Percentiles rank a stretch among this genome's conserved stretches.
Evolutionary conservation across 1,140 invertebrate genomes (phyloP).

Genomic region (Microplitis mediator): DNA sequence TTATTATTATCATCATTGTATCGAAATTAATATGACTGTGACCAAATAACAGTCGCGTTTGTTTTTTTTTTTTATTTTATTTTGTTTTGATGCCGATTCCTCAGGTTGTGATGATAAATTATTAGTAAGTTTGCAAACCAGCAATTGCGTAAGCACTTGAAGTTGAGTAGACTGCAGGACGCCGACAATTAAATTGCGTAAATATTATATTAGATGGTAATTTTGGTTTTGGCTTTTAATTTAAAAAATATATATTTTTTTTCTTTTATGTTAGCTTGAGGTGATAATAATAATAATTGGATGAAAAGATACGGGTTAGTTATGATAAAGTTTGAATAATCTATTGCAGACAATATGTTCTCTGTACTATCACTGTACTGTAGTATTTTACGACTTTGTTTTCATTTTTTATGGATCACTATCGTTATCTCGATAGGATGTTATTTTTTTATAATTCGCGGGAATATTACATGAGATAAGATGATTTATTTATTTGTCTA

Average conservation of each 20-base stretch:
- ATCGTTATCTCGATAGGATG: not conserved
- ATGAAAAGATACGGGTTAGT: constrained; percentile 11
- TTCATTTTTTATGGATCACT: not conserved
- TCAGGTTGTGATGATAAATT: not conserved
- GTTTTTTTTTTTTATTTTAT: not conserved
- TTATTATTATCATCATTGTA: no score
- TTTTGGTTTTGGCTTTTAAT: not conserved
- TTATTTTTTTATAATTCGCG: not conserved
- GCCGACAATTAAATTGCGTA: constrained; percentile 1
- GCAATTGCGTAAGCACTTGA: constrained; percentile 14
- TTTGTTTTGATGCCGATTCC: not conserved
- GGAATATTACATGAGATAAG: not conserved
- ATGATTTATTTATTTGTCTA: not conserved
- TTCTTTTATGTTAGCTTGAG: no score
- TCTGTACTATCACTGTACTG: no score
- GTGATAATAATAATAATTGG: not conserved
- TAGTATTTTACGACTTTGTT: no score
- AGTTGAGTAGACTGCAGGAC: constrained; percentile 22
- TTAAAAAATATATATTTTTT: no score
- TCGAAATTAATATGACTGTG: no score
- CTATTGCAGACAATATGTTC: not conserved
- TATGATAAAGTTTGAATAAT: no score
- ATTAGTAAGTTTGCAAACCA: not conserved
- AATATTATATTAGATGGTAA: not conserved
- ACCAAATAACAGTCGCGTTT: no score